Base-by-base conservation (phyloP, 2,888 invertebrate genomes). In the Yponomeuta sedellus region DNA sequence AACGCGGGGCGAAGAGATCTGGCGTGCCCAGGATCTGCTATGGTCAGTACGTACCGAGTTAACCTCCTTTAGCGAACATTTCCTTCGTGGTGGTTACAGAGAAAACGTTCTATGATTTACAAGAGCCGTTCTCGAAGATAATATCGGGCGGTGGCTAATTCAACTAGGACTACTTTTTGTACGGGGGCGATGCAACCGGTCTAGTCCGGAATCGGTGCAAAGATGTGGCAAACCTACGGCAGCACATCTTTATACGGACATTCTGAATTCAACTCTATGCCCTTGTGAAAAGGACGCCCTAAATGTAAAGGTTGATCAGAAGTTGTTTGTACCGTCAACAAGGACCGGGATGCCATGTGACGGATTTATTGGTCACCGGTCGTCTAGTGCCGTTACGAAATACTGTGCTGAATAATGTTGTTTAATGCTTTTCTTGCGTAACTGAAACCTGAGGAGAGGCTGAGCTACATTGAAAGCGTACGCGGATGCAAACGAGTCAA, bases 41-140 rank as follows among this genome's bases (percentile, higher is more conserved):
- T 52, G 8, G 34, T 8, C 10, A 34, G 34, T 34, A 34, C 34
- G 8, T 34, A 34, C 10, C 44, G 12, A 52, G 44, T 52, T 16
- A 16, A 52, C 16, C 44, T 52, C 16, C 44, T 52, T 12, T 16
- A 52, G 44, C 44, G 12, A 16, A 52, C 44, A 52, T 52, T 52
- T 52, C 44, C 16, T 52, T 16, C 44, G 44, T 68, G 66, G 62
- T 66, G 66, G 66, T 68, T 67, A 66, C 64, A 64, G 64, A 67
- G 67, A 67, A 67, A 67, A 61, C 64, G 62, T 80, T 79, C 76
- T 82, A 85, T 87, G 83, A 85, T 87, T 83, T 83, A 83, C 78
- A 78, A 69, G 72, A 71, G 67, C 68, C 68, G 68, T 68, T 52
- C 44, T 52, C 52, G 25, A 67, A 76, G 77, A 77, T 81, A 77